phyloP scores from a whole-genome alignment of 2,888 invertebrate genomes.

The Noctua fimbriata region DNA sequence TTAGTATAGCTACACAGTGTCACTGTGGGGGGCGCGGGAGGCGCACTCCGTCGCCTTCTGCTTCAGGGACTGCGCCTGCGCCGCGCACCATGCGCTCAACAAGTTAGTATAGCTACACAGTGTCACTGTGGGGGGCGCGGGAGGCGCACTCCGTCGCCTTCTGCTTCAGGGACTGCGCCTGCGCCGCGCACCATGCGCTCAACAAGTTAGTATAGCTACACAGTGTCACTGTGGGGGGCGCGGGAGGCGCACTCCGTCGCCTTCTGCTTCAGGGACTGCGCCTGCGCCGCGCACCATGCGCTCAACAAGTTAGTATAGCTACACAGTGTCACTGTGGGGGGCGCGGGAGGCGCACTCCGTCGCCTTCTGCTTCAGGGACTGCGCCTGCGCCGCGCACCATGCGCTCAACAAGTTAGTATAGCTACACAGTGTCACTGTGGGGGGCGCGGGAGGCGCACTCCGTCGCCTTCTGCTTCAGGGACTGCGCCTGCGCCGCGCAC shows the following conservation, averaged over 20 bases:
- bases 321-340: too few relatives aligned
- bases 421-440: too few relatives aligned
- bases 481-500: too few relatives aligned
- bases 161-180: slow-evolving; percentile 94
- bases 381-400: too few relatives aligned
- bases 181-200: not conserved
- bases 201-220: not conserved
- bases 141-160: slow-evolving; percentile 96
- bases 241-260: slow-evolving; percentile 95
- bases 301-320: too few relatives aligned
- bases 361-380: too few relatives aligned
- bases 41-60: slow-evolving; percentile 96
- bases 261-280: slow-evolving; percentile 95
- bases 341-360: too few relatives aligned
- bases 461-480: too few relatives aligned
- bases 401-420: too few relatives aligned
- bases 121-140: slow-evolving; percentile 75
- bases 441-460: too few relatives aligned
- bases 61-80: slow-evolving; percentile 92
- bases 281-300: too few relatives aligned
- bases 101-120: slow-evolving; percentile 75
- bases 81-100: slow-evolving; percentile 49
- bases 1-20: slow-evolving; percentile 81
- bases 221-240: slow-evolving; percentile 83
- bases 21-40: slow-evolving; percentile 84